These are phyloP conservation scores for Chironomus striatipennis DNA, from an alignment of 1,140 invertebrate species.

Conservation along the genomic window DNA sequence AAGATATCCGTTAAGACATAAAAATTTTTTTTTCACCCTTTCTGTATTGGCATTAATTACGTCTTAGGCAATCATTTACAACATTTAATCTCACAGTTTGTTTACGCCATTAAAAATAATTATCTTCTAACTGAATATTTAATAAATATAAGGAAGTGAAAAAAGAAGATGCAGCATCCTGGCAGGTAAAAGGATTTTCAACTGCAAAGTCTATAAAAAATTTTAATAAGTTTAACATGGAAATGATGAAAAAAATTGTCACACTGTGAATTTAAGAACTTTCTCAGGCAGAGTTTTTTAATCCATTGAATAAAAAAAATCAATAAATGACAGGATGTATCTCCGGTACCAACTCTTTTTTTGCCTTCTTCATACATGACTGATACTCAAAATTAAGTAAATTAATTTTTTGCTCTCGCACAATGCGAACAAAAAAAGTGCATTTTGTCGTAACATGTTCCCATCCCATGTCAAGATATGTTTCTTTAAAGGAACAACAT, in stretches of 20 bases:
- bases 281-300: background rate
- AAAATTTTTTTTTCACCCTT: background rate
- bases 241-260: background rate
- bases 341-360: background rate
- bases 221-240: no score
- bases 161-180: background rate
- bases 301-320: background rate
- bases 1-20: no score
- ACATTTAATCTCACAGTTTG: constrained; percentile 13
- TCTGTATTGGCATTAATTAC: background rate
- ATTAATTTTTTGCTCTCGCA: background rate
- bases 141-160: background rate
- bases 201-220: background rate
- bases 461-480: background rate
- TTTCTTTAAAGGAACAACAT: background rate
- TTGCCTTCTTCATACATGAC: background rate
- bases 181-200: background rate
- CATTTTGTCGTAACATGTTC: background rate
- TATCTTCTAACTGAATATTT: constrained; percentile 9
- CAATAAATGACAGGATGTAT: no score
- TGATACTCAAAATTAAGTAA: no score
- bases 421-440: background rate
- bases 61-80: constrained; percentile 6
- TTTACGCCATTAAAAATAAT: constrained; percentile 14
- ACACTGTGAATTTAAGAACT: background rate